phyloP scores from a whole-genome alignment of 2,888 invertebrate genomes.

The Eilema sororculum region DNA sequence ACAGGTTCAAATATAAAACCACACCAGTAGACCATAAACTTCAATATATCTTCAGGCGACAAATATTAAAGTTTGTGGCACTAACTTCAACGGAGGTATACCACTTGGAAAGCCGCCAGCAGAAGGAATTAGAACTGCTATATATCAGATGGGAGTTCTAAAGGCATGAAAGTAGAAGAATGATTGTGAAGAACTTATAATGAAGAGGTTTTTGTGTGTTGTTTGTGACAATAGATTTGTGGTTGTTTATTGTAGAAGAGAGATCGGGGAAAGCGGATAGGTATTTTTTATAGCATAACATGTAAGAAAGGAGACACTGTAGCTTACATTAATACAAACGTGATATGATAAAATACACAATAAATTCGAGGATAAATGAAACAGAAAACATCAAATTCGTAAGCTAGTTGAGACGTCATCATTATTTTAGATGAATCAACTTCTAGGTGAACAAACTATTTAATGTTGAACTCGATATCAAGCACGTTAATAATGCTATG shows the following conservation, averaged over 20 bases:
- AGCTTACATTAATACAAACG: no score
- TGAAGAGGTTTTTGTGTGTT: slow-evolving; percentile 20
- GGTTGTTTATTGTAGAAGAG: not conserved
- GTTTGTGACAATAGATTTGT: slow-evolving; percentile 6
- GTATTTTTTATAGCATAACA: no score
- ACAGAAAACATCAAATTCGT: no score
- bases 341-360: no score
- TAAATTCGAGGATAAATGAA: no score
- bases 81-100: slow-evolving; percentile 52
- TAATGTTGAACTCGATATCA: no score
- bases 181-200: slow-evolving; percentile 46
- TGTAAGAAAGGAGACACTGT: no score
- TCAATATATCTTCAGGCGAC: slow-evolving; percentile 65
- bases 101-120: slow-evolving; percentile 61
- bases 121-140: slow-evolving; percentile 69
- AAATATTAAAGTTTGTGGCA: slow-evolving; percentile 68
- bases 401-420: no score
- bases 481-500: no score
- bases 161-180: slow-evolving; percentile 62
- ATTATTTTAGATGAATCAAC: no score
- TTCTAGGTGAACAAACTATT: no score
- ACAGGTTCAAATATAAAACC: slow-evolving; percentile 50
- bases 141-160: slow-evolving; percentile 70
- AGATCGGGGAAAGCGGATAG: not conserved
- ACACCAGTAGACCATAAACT: slow-evolving; percentile 48